These are phyloP conservation scores for Callithrix jacchus DNA, from an alignment of 2,113 vertebrate genomes.

Conservation along the genomic window DNA sequence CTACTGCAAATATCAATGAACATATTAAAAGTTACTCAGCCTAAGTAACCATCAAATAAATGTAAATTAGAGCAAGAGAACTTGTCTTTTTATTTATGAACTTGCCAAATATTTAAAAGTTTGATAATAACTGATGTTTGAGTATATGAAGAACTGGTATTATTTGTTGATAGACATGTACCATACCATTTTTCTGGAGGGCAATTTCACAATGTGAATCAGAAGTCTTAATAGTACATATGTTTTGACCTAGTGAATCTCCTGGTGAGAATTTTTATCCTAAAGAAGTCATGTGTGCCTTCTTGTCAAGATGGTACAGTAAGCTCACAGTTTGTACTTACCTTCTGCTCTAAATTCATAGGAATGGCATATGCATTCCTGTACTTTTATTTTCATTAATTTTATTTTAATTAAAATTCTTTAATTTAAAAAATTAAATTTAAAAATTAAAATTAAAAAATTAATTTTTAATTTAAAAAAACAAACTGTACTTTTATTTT, in stretches of 20 bases:
- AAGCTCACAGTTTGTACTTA: background rate
- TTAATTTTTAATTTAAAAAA: too few species aligned
- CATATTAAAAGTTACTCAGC: background rate
- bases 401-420: too few species aligned
- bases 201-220: background rate
- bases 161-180: background rate
- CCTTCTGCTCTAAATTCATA: background rate
- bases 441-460: too few species aligned
- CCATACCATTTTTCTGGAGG: background rate
- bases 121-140: slow-evolving; percentile 3
- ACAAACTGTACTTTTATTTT: too few species aligned
- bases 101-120: slow-evolving; percentile 15
- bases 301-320: background rate
- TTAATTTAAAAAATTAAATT: too few species aligned
- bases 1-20: background rate
- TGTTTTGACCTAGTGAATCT: background rate
- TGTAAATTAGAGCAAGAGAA: background rate
- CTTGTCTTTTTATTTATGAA: background rate
- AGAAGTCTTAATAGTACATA: background rate
- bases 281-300: background rate
- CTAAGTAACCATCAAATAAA: background rate
- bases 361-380: background rate
- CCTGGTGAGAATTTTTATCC: slow-evolving; percentile 1
- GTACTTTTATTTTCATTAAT: too few species aligned
- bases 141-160: background rate